Conservation (phyloP, 1,140 invertebrate species). For the Zaprionus capensis region DNA sequence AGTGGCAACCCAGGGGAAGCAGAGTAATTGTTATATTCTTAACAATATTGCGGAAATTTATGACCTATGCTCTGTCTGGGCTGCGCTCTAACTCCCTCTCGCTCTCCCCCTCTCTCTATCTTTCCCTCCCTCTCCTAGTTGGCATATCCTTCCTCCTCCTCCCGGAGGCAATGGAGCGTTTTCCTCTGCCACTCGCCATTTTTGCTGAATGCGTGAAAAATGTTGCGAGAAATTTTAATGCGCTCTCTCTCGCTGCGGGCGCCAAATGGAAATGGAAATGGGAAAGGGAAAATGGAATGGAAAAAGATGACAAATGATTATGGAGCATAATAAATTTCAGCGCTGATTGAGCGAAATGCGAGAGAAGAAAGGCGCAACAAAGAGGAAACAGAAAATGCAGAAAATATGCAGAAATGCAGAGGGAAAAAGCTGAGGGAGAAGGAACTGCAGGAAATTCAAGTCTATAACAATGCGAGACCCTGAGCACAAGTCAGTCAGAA, state of each 20-base stretch:
- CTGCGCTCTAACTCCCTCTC: not conserved
- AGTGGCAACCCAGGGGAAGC: not conserved
- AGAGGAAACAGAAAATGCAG: conserved; percentile 29
- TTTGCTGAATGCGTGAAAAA: conserved; percentile 76
- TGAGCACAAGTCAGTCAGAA: conserved; percentile 32
- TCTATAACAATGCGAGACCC: conserved; percentile 22
- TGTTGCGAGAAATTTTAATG: conserved; percentile 80
- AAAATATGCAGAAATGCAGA: conserved; percentile 48
- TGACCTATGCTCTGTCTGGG: conserved; percentile 52
- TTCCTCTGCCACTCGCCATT: conserved; percentile 59
- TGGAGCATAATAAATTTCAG: conserved; percentile 76
- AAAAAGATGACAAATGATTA: conserved; percentile 79
- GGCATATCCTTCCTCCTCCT: not conserved
- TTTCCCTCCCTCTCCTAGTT: not conserved
- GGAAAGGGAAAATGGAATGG: conserved; percentile 36
- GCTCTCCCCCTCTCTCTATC: not conserved
- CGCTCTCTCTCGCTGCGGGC: conserved; percentile 74
- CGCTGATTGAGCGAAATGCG: conserved; percentile 77
- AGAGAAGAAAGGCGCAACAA: conserved; percentile 31
- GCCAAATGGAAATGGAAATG: conserved; percentile 59
- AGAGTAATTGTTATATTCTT: conserved; percentile 76
- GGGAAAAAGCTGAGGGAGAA: conserved; percentile 8
- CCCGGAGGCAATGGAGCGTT: conserved; percentile 50
- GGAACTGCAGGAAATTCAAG: conserved; percentile 12
- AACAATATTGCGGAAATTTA: conserved; percentile 79